Percentiles rank a stretch among this genome's conserved stretches.
phyloP scores from a whole-genome alignment of 2,113 vertebrate genomes.

The Mus musculus region GRCm39 chr7:117367001-117367500 shows the following conservation, averaged over 20 bases:
- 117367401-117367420: neutral
- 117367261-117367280: accelerated
- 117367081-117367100: neutral
- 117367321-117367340: neutral
- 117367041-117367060: neutral
- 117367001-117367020: neutral
- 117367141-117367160: neutral
- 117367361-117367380: neutral
- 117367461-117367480: neutral
- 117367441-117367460: neutral
- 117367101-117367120: neutral
- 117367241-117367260: neutral
- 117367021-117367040: neutral
- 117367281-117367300: neutral
- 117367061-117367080: neutral
- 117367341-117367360: neutral
- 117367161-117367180: too few relatives aligned
- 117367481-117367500: neutral
- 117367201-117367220: neutral
- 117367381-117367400: neutral
- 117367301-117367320: neutral
- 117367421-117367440: neutral
- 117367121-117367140: neutral
- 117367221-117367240: neutral
- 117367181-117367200: neutral